Conservation (phyloP, 1,140 invertebrate genomes). For the Drosophila nannoptera region DNA sequence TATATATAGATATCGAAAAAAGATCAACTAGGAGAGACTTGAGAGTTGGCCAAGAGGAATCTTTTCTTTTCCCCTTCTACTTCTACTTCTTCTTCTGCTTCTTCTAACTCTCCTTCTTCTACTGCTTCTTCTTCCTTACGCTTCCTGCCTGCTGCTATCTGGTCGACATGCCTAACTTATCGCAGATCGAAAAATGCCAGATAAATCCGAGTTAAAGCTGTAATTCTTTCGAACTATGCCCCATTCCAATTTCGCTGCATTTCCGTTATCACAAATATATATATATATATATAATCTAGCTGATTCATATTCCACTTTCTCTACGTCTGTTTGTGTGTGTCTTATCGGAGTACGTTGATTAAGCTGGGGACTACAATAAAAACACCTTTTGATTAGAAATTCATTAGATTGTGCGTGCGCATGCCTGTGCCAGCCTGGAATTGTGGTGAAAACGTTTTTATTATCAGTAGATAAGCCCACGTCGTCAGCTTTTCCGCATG, state of each 20-base stretch:
- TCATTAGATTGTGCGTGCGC: too few species aligned
- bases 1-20: background rate
- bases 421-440: background rate
- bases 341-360: conserved; percentile 38
- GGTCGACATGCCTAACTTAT: too few species aligned
- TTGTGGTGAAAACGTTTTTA: too few species aligned
- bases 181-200: too few species aligned
- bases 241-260: background rate
- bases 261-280: background rate
- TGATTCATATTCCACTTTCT: conserved; percentile 4
- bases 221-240: background rate
- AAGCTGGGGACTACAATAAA: conserved; percentile 15
- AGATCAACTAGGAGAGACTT: conserved; percentile 5
- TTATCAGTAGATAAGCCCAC: conserved; percentile 20
- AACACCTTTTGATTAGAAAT: conserved; percentile 25
- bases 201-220: too few species aligned
- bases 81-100: too few species aligned
- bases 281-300: background rate
- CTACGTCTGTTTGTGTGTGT: background rate
- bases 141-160: too few species aligned
- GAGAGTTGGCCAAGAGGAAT: background rate
- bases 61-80: too few species aligned
- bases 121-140: too few species aligned
- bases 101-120: too few species aligned
- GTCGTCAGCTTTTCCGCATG: conserved; percentile 31